Evolutionary conservation across 2,797 vertebrate genomes (phyloP), one percentile per base, ranked within the genome.

Genomic region (Cossypha polioptera): DNA sequence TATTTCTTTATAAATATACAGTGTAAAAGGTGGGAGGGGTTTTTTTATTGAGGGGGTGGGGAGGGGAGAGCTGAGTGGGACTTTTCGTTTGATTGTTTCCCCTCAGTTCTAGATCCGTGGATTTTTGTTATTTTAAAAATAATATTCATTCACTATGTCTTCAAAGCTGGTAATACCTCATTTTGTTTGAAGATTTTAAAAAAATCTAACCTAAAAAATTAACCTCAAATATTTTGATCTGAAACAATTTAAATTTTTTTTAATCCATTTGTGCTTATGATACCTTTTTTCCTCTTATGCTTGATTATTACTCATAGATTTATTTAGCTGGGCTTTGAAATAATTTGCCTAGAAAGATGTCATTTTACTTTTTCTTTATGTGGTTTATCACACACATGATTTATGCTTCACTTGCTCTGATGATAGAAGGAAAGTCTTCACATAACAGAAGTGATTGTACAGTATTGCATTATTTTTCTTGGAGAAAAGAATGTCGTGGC

Each of bases 11-110:
- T 58, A 91, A 88, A 79, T 54, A 78, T 12, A 65, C 11, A 15
- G 1, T 24, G 16, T 35, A 84, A 62, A 77, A 79, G 0, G 9
- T 42, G 5, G 14, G 35, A 68, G 4, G 1, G 4, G 40, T 91
- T 83, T 62, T 65, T 21, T 5, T 5, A 28, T 10, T 63, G 15
- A 4, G 8, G 2, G 17, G 4, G 38, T 16, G 5, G 3, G 22
- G 1, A 7, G 5, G 10, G 13, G 7, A 57, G 35, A 26, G 3
- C 35, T 38, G 3, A n/a, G 13, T 7, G 14, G 2, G 1, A 8
- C 0, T 19, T 5, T 26, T 47, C 36, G 1, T 8, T 55, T 55
- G 0, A 16, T 47, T 40, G 29, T 53, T 50, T 75, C 5, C 4
- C 7, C 16, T 87, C 33, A 33, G 14, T 59, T 57, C 7, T 28